phyloP scores from a whole-genome alignment of 2,797 vertebrate species.

The Enteromius treurensis region DNA sequence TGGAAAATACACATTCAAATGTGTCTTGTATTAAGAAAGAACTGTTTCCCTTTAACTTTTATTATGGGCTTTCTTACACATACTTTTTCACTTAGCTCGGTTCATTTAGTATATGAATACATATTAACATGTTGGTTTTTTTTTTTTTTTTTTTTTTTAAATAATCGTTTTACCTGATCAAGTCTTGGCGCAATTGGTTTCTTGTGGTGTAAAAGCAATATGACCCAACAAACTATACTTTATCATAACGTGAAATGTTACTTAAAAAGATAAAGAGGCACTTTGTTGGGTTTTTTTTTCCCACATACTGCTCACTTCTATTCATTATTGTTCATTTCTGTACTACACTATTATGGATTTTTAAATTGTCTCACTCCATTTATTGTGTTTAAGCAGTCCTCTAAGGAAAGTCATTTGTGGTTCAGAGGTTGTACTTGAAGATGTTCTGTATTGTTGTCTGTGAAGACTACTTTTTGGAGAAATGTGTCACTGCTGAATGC shows the following conservation, averaged over 20 bases:
- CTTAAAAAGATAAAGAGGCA: not conserved
- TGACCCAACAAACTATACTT: not conserved
- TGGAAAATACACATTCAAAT: not conserved
- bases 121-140: too few relatives aligned
- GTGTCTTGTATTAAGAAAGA: not conserved
- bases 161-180: not conserved
- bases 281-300: not conserved
- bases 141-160: not conserved
- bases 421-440: not conserved
- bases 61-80: not conserved
- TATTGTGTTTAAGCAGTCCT: not conserved
- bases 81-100: not conserved
- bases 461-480: not conserved
- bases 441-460: not conserved
- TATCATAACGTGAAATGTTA: not conserved
- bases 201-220: not conserved
- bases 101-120: not conserved
- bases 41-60: not conserved
- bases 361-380: not conserved
- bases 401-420: not conserved
- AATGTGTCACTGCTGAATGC: conserved; percentile 19
- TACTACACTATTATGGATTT: not conserved
- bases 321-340: not conserved
- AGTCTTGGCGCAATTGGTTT: not conserved
- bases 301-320: not conserved